Evolutionary conservation across 2,797 vertebrate species (phyloP), one percentile per base, ranked within the genome.

Genomic region (Bovichtus diacanthus): DNA sequence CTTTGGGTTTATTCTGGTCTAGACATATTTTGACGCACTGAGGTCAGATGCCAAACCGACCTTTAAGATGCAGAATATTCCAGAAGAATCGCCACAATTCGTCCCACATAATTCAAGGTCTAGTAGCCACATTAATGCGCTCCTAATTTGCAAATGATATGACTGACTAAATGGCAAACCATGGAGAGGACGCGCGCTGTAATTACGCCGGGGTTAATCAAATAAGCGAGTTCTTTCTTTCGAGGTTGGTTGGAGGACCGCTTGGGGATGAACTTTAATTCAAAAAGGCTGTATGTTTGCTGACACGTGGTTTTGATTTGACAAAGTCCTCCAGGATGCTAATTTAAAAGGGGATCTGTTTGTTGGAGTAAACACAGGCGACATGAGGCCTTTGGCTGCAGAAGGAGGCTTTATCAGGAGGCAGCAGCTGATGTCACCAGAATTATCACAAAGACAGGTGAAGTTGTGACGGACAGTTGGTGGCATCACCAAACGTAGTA

Each of bases 121-220:
- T 51, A 51, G 69, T 38, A 9, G 63, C 80, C 87, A 89, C 90
- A 90, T 88, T 88, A 86, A 85, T 84, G 70, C 15, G 13, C 16
- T 66, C 59, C 44, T 74, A 79, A 88, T 90, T 83, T 85, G 79
- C 70, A 88, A 89, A 92, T 88, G 80, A 89, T 80, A 87, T 55
- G 82, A 86, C 27, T 80, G 69, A 85, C 25, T 85, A 58, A 60
- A 79, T 46, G 79, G 81, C 44, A 75, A 83, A 78, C 69, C 74
- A 8, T 51, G 49, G 54, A 64, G 83, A 65, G 75, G 76, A 79
- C 62, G 73, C 78, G 43, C 74, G 80, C 82, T 91, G 81, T 90
- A 90, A 92, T 93, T 90, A 91, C 43, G 10, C 39, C 39, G 66
- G 53, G 80, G 69, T 86, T 83, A 82, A 88, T 93, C 76, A 86